Evolutionary conservation across 2,113 vertebrate species (phyloP), one percentile per base, ranked within the genome.

Genomic region (Myocastor coypus): DNA sequence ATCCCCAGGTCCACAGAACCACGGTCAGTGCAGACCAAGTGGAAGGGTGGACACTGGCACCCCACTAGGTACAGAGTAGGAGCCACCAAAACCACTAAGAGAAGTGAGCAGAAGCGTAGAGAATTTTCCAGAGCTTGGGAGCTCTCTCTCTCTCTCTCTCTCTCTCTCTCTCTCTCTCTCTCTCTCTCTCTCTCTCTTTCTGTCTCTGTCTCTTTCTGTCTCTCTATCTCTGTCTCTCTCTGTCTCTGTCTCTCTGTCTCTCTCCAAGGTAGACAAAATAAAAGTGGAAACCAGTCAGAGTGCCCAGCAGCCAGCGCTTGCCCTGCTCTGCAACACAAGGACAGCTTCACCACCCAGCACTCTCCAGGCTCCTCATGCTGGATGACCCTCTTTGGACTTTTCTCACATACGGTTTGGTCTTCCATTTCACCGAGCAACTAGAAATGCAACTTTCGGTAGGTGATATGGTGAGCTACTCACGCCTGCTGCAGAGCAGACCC

Each of bases 31-130:
- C 34, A 50, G 37, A 78, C 4, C 7, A 2, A 40, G 7, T 26
- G 8, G 4, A 3, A 32, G 16, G 7, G 32, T n/a, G 6, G 3
- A 1, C 19, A 19, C 26, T 10, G 14, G 13, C 7, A 34, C 4
- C 30, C 6, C 2, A n/a, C 0, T 37, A 24, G 20, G 13, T 20
- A 5, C 8, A 7, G 4, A 92, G 13, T 13, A 71, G 32, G 1
- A 28, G 4, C 14, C 22, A 57, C 16, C 30, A 78, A 69, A 77
- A 24, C 63, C 80, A 4, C 50, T 17, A 16, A 8, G 71, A 20
- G 61, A 89, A 96, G 19, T 69, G 68, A 87, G 30, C 14, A 10
- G 12, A 91, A 64, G 13, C 26, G 8, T 9, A 0, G 59, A 83
- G 28, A 59, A 55, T 61, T 19, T 69, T 69, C 20, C 28, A 91